Evolutionary conservation across 2,113 vertebrate genomes (phyloP).

Genomic region (Alligator sinensis): DNA sequence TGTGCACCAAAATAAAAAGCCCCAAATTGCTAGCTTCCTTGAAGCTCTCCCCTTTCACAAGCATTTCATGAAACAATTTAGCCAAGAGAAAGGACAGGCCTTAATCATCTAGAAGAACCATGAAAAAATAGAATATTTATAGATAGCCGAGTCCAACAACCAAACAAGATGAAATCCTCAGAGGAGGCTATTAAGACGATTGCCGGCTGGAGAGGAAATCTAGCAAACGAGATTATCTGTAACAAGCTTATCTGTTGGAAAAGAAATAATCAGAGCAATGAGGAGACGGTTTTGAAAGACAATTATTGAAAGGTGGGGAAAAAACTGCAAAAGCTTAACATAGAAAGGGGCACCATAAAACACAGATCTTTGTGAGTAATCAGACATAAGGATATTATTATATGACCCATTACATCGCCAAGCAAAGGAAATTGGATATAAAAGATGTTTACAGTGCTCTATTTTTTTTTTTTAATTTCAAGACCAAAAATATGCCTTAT

Average conservation of each 20-base stretch:
- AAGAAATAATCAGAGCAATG: constrained; percentile 34
- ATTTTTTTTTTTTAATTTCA: not conserved
- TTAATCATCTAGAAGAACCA: not conserved
- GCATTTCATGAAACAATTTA: not conserved
- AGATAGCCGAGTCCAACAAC: constrained; percentile 22
- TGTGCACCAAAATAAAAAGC: not conserved
- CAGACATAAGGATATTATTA: not conserved
- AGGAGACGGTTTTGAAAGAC: constrained; percentile 41
- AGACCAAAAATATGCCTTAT: not conserved
- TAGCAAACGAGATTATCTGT: constrained; percentile 73
- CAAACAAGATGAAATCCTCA: constrained; percentile 28
- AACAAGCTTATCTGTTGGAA: constrained; percentile 66
- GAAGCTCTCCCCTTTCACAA: not conserved
- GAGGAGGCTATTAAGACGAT: constrained; percentile 43
- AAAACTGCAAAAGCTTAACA: constrained; percentile 38
- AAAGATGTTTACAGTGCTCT: not conserved
- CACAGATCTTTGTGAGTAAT: constrained; percentile 11
- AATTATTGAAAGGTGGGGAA: constrained; percentile 50
- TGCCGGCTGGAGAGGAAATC: constrained; percentile 61
- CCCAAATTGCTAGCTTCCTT: rapidly evolving
- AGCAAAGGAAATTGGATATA: not conserved
- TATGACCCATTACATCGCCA: rapidly evolving
- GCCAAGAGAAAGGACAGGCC: not conserved
- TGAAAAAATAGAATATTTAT: constrained; percentile 5
- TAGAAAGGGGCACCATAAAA: constrained; percentile 18